Conservation (phyloP, 2,797 vertebrate species). For the Mormyrus proboscirostris region DNA sequence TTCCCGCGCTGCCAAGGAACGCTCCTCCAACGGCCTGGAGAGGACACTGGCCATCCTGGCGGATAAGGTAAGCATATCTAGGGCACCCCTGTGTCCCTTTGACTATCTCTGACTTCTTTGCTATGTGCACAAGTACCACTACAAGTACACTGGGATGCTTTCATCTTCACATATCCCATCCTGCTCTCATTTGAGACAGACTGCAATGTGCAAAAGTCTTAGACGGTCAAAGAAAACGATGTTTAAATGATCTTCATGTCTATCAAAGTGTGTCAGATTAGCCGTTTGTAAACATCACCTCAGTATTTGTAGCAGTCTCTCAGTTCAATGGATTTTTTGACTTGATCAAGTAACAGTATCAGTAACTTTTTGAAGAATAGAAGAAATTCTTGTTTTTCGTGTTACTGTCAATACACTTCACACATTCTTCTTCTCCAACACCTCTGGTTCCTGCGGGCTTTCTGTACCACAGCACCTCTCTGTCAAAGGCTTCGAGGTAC, state of each 20-base stretch:
- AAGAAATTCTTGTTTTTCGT: background rate
- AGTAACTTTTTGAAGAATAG: background rate
- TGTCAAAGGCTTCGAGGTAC: background rate
- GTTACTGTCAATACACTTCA: background rate
- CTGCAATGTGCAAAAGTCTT: background rate
- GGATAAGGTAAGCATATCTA: slow-evolving; percentile 74
- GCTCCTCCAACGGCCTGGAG: slow-evolving; percentile 86
- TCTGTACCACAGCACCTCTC: background rate
- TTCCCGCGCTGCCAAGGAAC: slow-evolving; percentile 88
- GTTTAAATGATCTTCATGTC: background rate
- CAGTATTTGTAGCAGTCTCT: background rate
- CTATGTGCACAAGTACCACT: background rate
- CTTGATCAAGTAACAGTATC: background rate
- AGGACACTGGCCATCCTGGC: slow-evolving; percentile 87
- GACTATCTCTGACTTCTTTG: background rate
- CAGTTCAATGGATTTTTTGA: background rate
- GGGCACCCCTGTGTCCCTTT: background rate
- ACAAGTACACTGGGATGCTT: background rate
- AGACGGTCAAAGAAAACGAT: background rate
- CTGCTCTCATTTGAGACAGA: background rate
- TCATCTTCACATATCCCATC: background rate
- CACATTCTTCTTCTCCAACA: background rate
- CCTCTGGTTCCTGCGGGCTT: background rate
- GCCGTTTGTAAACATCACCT: background rate
- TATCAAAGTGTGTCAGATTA: background rate